Evolutionary conservation across 2,888 invertebrate species (phyloP), one percentile per base, ranked within the genome.

Genomic region (Leptogaster cylindrica): DNA sequence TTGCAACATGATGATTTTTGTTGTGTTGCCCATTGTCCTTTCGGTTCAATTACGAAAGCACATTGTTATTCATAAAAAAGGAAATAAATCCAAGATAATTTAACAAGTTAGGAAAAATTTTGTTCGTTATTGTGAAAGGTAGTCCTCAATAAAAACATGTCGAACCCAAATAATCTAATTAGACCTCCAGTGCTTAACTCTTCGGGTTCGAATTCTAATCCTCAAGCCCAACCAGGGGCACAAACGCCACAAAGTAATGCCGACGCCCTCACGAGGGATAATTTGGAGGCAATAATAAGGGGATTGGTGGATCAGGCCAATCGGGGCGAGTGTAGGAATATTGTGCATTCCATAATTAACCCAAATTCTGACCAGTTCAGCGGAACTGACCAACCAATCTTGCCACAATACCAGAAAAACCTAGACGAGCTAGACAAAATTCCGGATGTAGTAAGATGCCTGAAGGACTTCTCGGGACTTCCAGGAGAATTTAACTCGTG

Each of bases 401-500:
- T 18, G 8, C 44, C 18, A 2, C 16, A 20, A 18, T 44, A 44
- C 16, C 8, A 16, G 20, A 44, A 44, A 3, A 44, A 16, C 16
- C 20, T 41, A n/a, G 12, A 18, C 7, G 8, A 44, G 2, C 2
- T 16, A 44, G 44, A 44, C 12, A 44, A 44, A 44, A 44, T 44
- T 10, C 44, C 6, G 18, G 44, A 44, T 12, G 44, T 44, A 14
- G 16, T 44, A n/a, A 44, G 44, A 16, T 14, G 52, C 18, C 14
- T 52, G 8, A 16, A 31, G 8, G 33, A 52, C 12, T 52, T 52
- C 10, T 52, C 33, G 4, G 52, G 33, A 18, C 7, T 31, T 31
- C 52, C 25, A 51, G 27, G 51, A 10, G 48, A 48, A 23, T 48
- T 48, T 23, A 48, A 20, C 23, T 48, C 48, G 8, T 48, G 48